Evolutionary conservation across 2,797 vertebrate species (phyloP).

Genomic region (Anas georgica): DNA sequence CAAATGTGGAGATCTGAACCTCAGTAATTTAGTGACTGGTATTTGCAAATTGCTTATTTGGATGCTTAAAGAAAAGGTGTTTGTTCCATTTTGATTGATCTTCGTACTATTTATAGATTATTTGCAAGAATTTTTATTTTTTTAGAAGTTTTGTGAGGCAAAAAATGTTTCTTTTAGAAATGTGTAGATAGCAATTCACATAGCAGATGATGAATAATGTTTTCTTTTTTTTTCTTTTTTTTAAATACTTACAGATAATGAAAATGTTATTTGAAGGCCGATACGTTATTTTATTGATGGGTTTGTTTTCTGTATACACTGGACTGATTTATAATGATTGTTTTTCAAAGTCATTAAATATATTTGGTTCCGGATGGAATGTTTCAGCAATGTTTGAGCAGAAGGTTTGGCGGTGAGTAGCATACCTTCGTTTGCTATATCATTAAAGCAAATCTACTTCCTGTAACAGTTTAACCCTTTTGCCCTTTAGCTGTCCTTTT

Average conservation of each 20-base stretch:
- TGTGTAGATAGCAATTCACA: background rate
- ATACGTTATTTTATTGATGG: constrained; percentile 96
- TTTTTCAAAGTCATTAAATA: constrained; percentile 93
- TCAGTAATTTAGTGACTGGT: background rate
- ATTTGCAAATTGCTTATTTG: background rate
- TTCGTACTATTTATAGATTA: background rate
- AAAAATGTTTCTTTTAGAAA: background rate
- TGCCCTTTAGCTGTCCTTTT: background rate
- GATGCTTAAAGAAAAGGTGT: background rate
- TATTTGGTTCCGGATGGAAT: constrained; percentile 94
- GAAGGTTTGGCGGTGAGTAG: constrained; percentile 87
- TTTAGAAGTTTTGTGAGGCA: background rate
- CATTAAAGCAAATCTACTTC: background rate
- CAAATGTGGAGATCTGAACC: background rate
- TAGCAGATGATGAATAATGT: background rate
- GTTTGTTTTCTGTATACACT: constrained; percentile 94
- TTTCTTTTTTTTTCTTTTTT: rapidly evolving
- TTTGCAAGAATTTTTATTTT: background rate
- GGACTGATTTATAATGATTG: constrained; percentile 98
- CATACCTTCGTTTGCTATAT: background rate
- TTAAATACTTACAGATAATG: constrained; percentile 81
- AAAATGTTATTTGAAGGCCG: constrained; percentile 90
- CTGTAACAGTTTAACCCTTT: background rate
- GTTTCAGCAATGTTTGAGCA: constrained; percentile 88
- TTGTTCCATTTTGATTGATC: background rate